A percentile compares a stretch with the other conserved stretches of the same genome.
Evolutionary conservation across 35 echinoderm and acorn worm genomes (phyloP).

Genomic region (Ophioderma brevispina): DNA sequence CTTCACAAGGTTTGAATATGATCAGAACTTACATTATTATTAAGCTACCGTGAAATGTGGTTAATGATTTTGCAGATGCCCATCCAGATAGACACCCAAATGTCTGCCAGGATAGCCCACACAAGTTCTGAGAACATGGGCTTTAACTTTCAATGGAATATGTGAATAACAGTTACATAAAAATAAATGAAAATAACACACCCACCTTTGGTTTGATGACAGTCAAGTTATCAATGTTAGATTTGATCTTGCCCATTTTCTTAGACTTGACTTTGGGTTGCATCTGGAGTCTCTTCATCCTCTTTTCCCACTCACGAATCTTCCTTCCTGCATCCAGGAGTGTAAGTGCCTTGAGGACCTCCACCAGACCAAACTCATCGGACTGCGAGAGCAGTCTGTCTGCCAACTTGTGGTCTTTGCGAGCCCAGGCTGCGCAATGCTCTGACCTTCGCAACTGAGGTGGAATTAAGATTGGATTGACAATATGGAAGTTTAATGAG

Average conservation of each 20-base stretch:
- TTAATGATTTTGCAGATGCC: too few species aligned
- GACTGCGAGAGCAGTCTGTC: slow-evolving; percentile 33
- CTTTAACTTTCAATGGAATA: too few species aligned
- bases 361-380: slow-evolving; percentile 75
- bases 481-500: not conserved
- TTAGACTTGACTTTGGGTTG: slow-evolving; percentile 47
- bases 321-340: slow-evolving; percentile 77
- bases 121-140: too few species aligned
- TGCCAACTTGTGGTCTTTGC: slow-evolving; percentile 65
- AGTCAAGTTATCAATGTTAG: slow-evolving; percentile 83
- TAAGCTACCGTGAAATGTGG: too few species aligned
- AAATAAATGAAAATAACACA: too few species aligned
- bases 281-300: slow-evolving; percentile 45
- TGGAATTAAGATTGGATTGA: not conserved
- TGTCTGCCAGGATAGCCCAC: too few species aligned
- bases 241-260: slow-evolving; percentile 77
- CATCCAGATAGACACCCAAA: too few species aligned
- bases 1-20: too few species aligned
- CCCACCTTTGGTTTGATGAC: slow-evolving; percentile 68
- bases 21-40: too few species aligned
- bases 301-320: slow-evolving; percentile 83
- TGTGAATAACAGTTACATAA: too few species aligned
- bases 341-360: slow-evolving; percentile 79
- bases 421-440: slow-evolving; percentile 84
- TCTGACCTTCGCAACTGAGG: slow-evolving; percentile 55